Evolutionary conservation across 1,140 invertebrate genomes (phyloP), one percentile per base, ranked within the genome.

Genomic region (Drosophila lacertosa): DNA sequence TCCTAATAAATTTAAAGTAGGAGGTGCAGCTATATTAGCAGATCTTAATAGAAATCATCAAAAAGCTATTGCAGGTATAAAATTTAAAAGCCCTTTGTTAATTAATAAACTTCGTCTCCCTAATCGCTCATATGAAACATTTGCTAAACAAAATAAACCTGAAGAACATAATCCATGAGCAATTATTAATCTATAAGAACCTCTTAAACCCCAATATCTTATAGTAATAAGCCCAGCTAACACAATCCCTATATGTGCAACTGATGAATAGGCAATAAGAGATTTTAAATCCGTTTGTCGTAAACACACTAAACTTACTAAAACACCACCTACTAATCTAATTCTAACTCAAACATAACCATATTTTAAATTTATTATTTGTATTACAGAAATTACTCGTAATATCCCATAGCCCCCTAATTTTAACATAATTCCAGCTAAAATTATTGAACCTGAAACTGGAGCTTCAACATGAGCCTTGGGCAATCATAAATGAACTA

Each of bases 381-480:
- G 76, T 74, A 93, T 68, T 80, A 93, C 74, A 67, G 83, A 77
- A 83, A 93, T 72, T 60, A 94, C 45, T 20, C 94, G 94, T 48
- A 94, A 81, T 68, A 95, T 69, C 0, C 94, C 94, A 92, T 94
- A 95, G 0, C 94, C 94, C 0, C 94, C 94, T 92, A 95, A 92
- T 91, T 95, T 95, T 90, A 95, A 91, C 84, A 95, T 91, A 91
- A 95, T 84, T 0, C 93, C 94, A 35, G 94, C 94, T 90, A 95
- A 94, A 93, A 95, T 93, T 91, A 95, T 95, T 33, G 94, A 95
- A 4, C 94, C 94, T 47, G 92, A 92, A 89, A 95, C 84, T n/a
- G 94, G 94, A 74, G 94, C 94, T 84, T 95, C 94, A 16, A 95
- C 94, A 94, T 95, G 94, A 92, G 94, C 94, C 58, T 95, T 95